Evolutionary conservation across 2,888 invertebrate species (phyloP).

Genomic region (Drosophila macrospina): DNA sequence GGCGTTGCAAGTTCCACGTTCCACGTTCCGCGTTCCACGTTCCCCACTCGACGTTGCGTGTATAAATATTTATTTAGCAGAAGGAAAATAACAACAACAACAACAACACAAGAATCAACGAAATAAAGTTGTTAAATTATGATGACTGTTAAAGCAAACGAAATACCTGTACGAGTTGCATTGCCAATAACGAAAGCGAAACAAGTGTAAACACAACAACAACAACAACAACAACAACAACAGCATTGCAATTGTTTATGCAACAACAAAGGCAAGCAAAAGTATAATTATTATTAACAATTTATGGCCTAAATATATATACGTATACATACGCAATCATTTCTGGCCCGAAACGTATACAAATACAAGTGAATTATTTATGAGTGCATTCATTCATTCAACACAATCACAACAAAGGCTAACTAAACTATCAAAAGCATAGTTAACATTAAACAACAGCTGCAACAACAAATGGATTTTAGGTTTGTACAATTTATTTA

Average conservation of each 20-base stretch:
- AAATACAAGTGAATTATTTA: slow-evolving; percentile 51
- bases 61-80: slow-evolving; percentile 55
- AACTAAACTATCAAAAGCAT: slow-evolving; percentile 16
- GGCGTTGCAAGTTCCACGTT: slow-evolving; percentile 41
- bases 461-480: slow-evolving; percentile 24
- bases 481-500: slow-evolving; percentile 39
- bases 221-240: background rate
- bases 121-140: slow-evolving; percentile 63
- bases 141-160: slow-evolving; percentile 40
- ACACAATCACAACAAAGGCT: slow-evolving; percentile 25
- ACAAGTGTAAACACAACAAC: slow-evolving; percentile 51
- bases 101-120: slow-evolving; percentile 8
- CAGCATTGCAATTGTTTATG: slow-evolving; percentile 71
- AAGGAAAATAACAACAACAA: slow-evolving; percentile 14
- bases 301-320: slow-evolving; percentile 47
- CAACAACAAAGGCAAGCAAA: slow-evolving; percentile 37
- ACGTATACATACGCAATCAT: slow-evolving; percentile 26
- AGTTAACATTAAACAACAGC: slow-evolving; percentile 32
- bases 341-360: slow-evolving; percentile 28
- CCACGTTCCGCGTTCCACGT: background rate
- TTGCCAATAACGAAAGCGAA: slow-evolving; percentile 28
- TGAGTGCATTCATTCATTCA: slow-evolving; percentile 29
- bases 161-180: slow-evolving; percentile 39
- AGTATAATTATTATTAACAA: slow-evolving; percentile 62
- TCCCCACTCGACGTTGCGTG: slow-evolving; percentile 32